Evolutionary conservation across 1,140 invertebrate species (phyloP), one percentile per base, ranked within the genome.

Genomic region (Drosophila nannoptera): DNA sequence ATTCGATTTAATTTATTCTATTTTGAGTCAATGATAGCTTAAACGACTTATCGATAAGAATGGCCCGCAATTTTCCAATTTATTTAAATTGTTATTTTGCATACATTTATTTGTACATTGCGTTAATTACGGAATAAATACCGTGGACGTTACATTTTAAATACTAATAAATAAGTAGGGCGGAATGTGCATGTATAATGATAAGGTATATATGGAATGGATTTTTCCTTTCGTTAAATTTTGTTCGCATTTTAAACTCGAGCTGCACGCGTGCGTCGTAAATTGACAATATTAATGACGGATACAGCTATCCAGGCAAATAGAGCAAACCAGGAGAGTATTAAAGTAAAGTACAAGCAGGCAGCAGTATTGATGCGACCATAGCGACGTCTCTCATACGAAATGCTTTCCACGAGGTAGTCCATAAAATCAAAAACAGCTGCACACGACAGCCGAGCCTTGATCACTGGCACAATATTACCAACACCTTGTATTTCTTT

Each of bases 351-450:
- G 67, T 93, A 92, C 29, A 94, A 86, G 7, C 92, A 90, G 1
- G 92, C 69, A 2, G 91, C 92, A 0, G 93, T 94, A 73, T 94
- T 92, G 3, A 93, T 93, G 65, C 90, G 90, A 43, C 92, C 92
- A 4, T 91, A 90, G 5, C 92, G 90, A 29, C 91, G 90, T 69
- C 91, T 91, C 62, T 92, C 91, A 16, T 90, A 90, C 6, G 90
- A 90, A 0, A 90, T 77, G 48, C 74, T 89, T 60, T 94, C 92
- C 43, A 93, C 92, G 40, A 94, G 75, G 72, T 94, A 95, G 80
- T 95, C 94, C 93, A 95, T 93, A 73, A 93, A 94, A 88, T 95
- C 94, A 43, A 92, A 92, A 45, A 94, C 91, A 0, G 93, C 92
- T 35, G 91, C 91, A 77, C 94, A 95, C 2, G 90, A 89, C 0